Conservation (phyloP, 2,113 vertebrate species). For the Opisthocomus hoazin region DNA sequence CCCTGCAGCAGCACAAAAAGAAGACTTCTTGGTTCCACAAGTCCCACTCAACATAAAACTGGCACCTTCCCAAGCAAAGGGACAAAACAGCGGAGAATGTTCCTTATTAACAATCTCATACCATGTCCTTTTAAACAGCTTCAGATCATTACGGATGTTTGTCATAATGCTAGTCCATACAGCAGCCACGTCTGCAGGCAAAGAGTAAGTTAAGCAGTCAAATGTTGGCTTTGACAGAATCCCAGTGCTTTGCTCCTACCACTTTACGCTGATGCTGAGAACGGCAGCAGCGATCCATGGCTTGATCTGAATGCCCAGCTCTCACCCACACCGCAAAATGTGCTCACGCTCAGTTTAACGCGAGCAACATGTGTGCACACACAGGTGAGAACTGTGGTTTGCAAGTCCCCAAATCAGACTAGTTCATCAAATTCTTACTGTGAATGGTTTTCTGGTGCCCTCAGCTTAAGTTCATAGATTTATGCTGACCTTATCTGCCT, state of each 20-base stretch:
- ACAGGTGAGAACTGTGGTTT: not conserved
- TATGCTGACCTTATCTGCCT: slow-evolving; percentile 19
- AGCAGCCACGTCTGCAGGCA: not conserved
- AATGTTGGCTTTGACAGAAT: not conserved
- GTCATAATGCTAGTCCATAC: not conserved
- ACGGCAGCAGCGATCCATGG: fast-evolving
- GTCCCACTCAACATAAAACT: not conserved
- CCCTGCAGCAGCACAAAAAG: not conserved
- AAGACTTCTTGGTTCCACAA: not conserved
- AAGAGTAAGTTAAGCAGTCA: not conserved
- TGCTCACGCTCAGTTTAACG: not conserved
- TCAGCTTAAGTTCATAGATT: not conserved
- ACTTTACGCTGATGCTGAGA: not conserved
- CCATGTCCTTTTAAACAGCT: not conserved
- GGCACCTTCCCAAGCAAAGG: not conserved
- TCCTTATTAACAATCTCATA: not conserved
- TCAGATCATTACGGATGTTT: not conserved
- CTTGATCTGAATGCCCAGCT: not conserved
- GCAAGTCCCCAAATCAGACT: fast-evolving
- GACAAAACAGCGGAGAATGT: not conserved
- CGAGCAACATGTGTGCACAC: fast-evolving
- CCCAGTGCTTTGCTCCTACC: not conserved
- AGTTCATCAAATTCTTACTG: not conserved
- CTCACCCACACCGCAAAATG: not conserved
- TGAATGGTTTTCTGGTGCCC: not conserved